Evolutionary conservation across 1,140 invertebrate species (phyloP), one percentile per base, ranked within the genome.

Genomic region (Diachasmimorpha longicaudata): DNA sequence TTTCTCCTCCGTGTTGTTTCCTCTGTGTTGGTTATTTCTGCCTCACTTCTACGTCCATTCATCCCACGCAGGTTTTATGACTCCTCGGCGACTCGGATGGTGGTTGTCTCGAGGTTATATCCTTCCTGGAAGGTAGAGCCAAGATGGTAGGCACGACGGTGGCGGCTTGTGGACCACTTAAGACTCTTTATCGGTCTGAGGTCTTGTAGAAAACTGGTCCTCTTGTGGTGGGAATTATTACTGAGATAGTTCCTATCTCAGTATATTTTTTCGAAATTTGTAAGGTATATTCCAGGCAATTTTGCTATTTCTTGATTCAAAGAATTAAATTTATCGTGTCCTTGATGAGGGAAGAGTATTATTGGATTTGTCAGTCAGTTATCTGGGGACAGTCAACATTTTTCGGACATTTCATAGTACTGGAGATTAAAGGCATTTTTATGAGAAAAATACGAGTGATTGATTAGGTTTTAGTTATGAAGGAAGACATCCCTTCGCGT

Each of bases 21-120:
- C 5, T 11, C 58, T 63, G 16, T 63, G 16, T 14, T 31, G 11
- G 19, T 23, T 63, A 19, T 63, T 13, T 23, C 23, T n/a, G 58
- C 5, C 58, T 63, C 23, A 31, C 58, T 31, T 63, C 58, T 8
- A 63, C 58, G 9, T 63, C 58, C 58, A 63, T 63, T 63, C 58
- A 63, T 63, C 58, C 58, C 58, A 63, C 58, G 23, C 58, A 63
- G 23, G 58, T 63, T 63, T 63, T 63, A 63, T 63, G 58, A 63
- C 58, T 63, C 58, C 58, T 63, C 13, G 58, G 58, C 58, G 58
- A 63, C 19, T 23, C 58, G 19, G 23, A 10, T 31, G 23, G 58
- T 25, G 10, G 58, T 13, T 63, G 58, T 63, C 58, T 63, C 58
- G 58, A 63, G 58, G 58, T 63, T 63, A 58, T 58, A 63, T 63